Evolutionary conservation across 2,888 invertebrate genomes (phyloP), one percentile per base, ranked within the genome.

Genomic region (Xanthostigma xanthostigma): DNA sequence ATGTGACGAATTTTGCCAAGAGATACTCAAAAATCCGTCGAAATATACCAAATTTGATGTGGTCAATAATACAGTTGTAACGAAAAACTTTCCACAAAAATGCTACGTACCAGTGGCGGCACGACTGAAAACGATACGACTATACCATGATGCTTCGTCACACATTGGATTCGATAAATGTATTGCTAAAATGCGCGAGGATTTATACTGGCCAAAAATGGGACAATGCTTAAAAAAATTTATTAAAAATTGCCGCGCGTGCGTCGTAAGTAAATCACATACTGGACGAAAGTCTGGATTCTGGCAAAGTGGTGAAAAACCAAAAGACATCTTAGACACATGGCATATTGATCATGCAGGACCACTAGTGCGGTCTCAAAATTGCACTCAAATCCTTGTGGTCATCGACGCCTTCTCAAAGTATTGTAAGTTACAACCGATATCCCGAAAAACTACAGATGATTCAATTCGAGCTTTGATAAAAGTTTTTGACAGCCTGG

Each of bases 331-430:
- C n/a, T 42, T 56, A 37, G 45, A 56, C 8, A 48, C 50, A 6
- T 56, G 54, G 54, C 55, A 56, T 40, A 55, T 56, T 38, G 56
- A 54, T 39, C 54, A 55, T 43, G 56, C 56, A 12, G 56, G 56
- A 9, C 55, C 56, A 9, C 40, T 56, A 36, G 54, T 53, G 27
- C 45, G 51, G 8, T 53, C 51, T 10, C 44, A 50, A 9, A 40
- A 39, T 12, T 54, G 52, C 27, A 49, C 53, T 6, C 53, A 55
- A 49, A 55, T 55, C 34, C 41, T 51, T n/a, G 53, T 54, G 9
- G 49, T 50, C 17, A 53, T 57, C 27, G 53, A 53, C 27, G 53
- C 53, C 8, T 57, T 55, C 49, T 54, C 56, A 35, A 55, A 54
- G 47, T 50, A 49, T 35, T 54, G 49, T 36, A 47, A 43, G 34